Evolutionary conservation across 2,113 vertebrate genomes (phyloP), one percentile per base, ranked within the genome.

Genomic region (Nycticebus coucang): DNA sequence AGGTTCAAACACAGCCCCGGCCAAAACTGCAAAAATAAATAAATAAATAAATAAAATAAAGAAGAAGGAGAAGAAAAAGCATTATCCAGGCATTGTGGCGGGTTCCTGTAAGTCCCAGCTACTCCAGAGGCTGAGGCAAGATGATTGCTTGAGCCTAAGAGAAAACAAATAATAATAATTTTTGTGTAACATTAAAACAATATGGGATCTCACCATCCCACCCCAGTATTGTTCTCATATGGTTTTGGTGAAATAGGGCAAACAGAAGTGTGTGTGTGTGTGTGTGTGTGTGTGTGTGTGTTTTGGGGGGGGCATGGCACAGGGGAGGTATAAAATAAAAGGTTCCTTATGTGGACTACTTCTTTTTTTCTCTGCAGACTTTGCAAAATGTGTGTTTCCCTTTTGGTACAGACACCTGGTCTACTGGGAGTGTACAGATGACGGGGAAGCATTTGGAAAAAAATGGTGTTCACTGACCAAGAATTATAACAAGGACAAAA

Each of bases 391-490:
- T 0, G 9, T 15, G 5, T 97, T 97, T 81, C 97, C 97, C 64
- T 97, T 97, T 86, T 97, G 97, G 97, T 97, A 45, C 53, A 71
- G 82, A 90, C 95, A 3, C 60, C 6, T 81, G 33, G 78, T 97
- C 78, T 97, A 97, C 82, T 78, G 85, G 92, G 71, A 72, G 1
- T 97, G 97, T 35, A 97, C 97, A 0, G 59, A 81, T 0, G 72
- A 96, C 0, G 86, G 93, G 3, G 30, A 87, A 0, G 0, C 10
- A 0, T 88, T 72, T 35, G 93, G 95, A 74, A 95, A 1, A n/a
- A 64, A 26, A 0, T 97, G 97, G 97, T 97, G 97, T n/a, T 97
- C 97, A 0, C 85, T 97, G 66, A 97, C 97, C 15, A 15, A 15
- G 17, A 78, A 97, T 81, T 97, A 26, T 83, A 97, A 97, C 79